phyloP scores from a whole-genome alignment of 1,140 invertebrate genomes.

The Papilio helenus region DNA sequence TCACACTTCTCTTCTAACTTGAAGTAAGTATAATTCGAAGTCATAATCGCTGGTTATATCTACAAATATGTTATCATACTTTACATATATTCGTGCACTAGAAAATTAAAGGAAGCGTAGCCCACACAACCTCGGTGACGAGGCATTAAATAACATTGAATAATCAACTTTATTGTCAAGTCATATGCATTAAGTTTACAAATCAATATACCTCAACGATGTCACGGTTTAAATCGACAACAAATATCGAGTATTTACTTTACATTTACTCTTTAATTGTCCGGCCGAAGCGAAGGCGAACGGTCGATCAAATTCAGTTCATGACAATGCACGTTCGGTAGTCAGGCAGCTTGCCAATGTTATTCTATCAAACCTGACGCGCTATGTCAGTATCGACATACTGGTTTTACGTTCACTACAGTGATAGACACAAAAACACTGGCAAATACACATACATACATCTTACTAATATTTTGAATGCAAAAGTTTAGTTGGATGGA shows the following conservation, averaged over 20 bases:
- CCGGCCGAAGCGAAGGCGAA: slow-evolving; percentile 57
- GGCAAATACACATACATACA: background rate
- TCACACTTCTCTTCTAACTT: background rate
- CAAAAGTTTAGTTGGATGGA: too few species aligned
- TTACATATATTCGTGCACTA: slow-evolving; percentile 54
- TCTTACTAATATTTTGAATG: too few species aligned
- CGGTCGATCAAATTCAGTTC: slow-evolving; percentile 62
- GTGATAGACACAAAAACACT: background rate
- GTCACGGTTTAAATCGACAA: slow-evolving; percentile 76
- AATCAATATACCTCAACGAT: slow-evolving; percentile 55
- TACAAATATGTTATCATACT: slow-evolving; percentile 39
- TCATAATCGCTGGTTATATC: background rate
- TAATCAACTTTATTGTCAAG: slow-evolving; percentile 43
- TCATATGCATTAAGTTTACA: slow-evolving; percentile 17
- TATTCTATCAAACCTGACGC: slow-evolving; percentile 55
- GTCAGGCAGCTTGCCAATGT: slow-evolving; percentile 57
- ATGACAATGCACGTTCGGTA: slow-evolving; percentile 72
- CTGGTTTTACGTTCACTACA: background rate
- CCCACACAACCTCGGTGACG: slow-evolving; percentile 59
- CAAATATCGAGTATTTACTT: slow-evolving; percentile 78
- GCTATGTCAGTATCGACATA: slow-evolving; percentile 13
- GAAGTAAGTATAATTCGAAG: background rate
- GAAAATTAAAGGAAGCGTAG: slow-evolving; percentile 58
- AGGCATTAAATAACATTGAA: slow-evolving; percentile 52
- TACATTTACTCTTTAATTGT: slow-evolving; percentile 80